Percentiles rank a stretch among this genome's conserved stretches.
These are phyloP conservation scores for Rhopalosiphum padi DNA, from an alignment of 1,140 invertebrate species.

Conservation along the genomic window DNA sequence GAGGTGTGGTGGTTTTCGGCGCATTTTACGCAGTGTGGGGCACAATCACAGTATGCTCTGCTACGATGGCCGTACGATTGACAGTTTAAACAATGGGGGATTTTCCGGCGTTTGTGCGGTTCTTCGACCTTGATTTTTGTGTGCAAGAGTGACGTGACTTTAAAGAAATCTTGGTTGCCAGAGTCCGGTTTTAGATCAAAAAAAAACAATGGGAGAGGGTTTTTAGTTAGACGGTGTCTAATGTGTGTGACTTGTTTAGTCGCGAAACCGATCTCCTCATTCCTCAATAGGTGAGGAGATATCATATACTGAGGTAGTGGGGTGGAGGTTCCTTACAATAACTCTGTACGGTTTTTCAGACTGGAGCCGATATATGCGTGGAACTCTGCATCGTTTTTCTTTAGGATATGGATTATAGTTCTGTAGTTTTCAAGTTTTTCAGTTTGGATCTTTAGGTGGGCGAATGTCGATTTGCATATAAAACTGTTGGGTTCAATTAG, in stretches of 20 bases:
- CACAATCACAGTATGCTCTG: no score
- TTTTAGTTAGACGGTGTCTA: background rate
- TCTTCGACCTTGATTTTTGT: no score
- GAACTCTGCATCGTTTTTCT: background rate
- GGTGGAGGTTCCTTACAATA: constrained; percentile 48
- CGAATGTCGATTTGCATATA: background rate
- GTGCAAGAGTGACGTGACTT: background rate
- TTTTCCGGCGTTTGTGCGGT: no score
- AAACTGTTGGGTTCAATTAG: background rate
- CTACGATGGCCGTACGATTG: no score
- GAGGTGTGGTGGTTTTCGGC: no score
- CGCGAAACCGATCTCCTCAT: background rate
- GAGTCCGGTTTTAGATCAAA: constrained; percentile 40
- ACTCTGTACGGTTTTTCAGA: constrained; percentile 31
- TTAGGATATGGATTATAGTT: background rate
- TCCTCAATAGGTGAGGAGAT: background rate
- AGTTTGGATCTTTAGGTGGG: background rate
- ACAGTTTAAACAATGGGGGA: no score
- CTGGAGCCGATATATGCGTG: background rate
- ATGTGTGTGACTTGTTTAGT: constrained; percentile 10
- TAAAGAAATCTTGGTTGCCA: background rate
- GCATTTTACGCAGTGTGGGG: no score
- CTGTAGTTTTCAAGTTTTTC: background rate
- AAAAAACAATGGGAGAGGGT: constrained; percentile 32
- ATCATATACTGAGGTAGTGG: background rate